These are phyloP conservation scores for Chiridota heheva DNA, from an alignment of 35 echinoderm and acorn worm genomes.

Conservation along the genomic window DNA sequence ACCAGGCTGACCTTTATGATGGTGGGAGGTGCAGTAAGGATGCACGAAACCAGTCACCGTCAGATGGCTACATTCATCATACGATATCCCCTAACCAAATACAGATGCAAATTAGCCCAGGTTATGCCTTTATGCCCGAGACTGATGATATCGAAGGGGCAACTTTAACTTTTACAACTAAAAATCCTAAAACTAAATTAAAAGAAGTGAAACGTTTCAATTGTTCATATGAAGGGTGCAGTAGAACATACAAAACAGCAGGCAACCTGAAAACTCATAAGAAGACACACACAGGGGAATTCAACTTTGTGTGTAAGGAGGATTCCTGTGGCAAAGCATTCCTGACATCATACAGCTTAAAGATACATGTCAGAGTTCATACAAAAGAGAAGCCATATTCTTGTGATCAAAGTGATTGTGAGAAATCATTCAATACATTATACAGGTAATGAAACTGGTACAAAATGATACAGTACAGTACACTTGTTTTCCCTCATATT, in stretches of 20 bases:
- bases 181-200: slow-evolving; percentile 83
- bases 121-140: slow-evolving; percentile 73
- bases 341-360: slow-evolving; percentile 93
- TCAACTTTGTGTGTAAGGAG: slow-evolving; percentile 88
- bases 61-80: slow-evolving; percentile 88
- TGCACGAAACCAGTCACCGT: not conserved
- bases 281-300: slow-evolving; percentile 96
- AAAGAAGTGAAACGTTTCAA: slow-evolving; percentile 77
- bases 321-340: slow-evolving; percentile 97
- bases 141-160: slow-evolving; percentile 81
- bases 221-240: slow-evolving; percentile 78
- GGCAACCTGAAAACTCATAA: slow-evolving; percentile 96
- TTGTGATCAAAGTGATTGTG: slow-evolving; percentile 81
- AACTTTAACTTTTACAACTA: slow-evolving; percentile 80
- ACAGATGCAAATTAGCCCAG: slow-evolving; percentile 92
- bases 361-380: slow-evolving; percentile 98
- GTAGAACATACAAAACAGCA: slow-evolving; percentile 84
- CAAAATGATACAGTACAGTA: no score
- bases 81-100: slow-evolving; percentile 93
- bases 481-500: no score
- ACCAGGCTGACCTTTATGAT: not conserved
- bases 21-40: not conserved
- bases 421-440: slow-evolving; percentile 96
- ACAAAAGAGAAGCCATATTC: slow-evolving; percentile 98
- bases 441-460: slow-evolving; percentile 79